Base-by-base conservation (phyloP, 2,113 vertebrate genomes). In the Thinocorus orbignyianus region DNA sequence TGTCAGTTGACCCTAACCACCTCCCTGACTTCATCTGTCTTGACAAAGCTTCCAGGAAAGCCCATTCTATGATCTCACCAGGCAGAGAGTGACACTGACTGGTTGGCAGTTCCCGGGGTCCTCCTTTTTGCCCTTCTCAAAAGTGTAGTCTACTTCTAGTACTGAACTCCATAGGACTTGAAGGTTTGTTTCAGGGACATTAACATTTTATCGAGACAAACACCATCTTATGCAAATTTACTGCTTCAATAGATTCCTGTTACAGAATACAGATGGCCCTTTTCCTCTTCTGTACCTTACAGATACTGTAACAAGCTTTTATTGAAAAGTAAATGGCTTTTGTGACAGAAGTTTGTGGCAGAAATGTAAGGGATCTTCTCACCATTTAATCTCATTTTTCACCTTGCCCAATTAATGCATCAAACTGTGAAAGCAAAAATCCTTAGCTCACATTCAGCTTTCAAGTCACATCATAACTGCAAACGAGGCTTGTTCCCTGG, bases 141-240 rank as follows among this genome's bases (percentile, higher is more conserved):
- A 86, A 79, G 52, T 5, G 0, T 23, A 52, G 30, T n/a, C 1
- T 0, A 54, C 25, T 13, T 1, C 55, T 73, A 71, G 23, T 51
- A 61, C 12, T 74, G n/a, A 44, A 0, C 41, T 77, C 11, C 30
- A 25, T 46, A 25, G n/a, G 25, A 55, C 58, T 46, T 49, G 7
- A 66, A 87, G 4, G 17, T 55, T 84, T 81, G 11, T 78, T 57
- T 88, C 37, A 62, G 22, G 57, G 26, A 55, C 20, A 41, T n/a
- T 60, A 91, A 65, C 54, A 49, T 14, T 57, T 62, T n/a, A 69
- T 31, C 19, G 51, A 55, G 44, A 65, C 25, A 84, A 68, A 81
- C 24, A 51, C 6, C 6, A 6, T 49, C 46, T 52, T 48, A 46
- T 39, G 15, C n/a, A 80, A 70, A 76, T 76, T 42, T 54, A 66